Evolutionary conservation across 2,888 invertebrate species (phyloP), one percentile per base, ranked within the genome.

Genomic region (Tinea trinotella): DNA sequence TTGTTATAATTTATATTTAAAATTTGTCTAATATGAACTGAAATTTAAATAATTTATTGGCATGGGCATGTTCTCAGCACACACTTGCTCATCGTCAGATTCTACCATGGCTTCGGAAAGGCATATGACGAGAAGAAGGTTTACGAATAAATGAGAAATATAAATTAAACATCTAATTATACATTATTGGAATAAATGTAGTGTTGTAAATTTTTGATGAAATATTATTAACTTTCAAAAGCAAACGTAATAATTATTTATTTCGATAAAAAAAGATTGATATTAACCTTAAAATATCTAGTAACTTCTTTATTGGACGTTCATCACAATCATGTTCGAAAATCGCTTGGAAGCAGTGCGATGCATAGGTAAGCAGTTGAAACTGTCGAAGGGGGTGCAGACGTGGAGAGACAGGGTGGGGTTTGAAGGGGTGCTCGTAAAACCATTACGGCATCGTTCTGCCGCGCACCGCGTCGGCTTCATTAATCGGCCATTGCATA

Each of bases 401-500:
- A 48, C 48, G 12, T 13, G 40, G 40, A 18, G 17, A 20, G 48
- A 7, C 19, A 48, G 50, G 12, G 15, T 20, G 50, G 24, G 13
- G 50, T 13, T 48, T n/a, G 48, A 18, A 12, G 22, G 22, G 19
- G 30, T 18, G 34, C 24, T 80, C 76, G 76, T 83, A 82, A 83
- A 85, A 82, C 83, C 83, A 84, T 85, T 84, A 84, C 74, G 70
- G 71, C 74, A 74, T 71, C 76, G 74, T 74, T 81, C 79, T 76
- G 74, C 67, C 70, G 71, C 72, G 70, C 72, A 73, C 71, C 74
- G 71, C 69, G 69, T 66, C 65, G 73, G 80, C 82, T 83, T 84
- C 81, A 83, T 84, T 84, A 84, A 82, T 83, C 82, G 83, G 67
- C 77, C 69, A 78, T 78, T 77, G 76, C 73, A 80, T 80, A 75